Evolutionary conservation across 2,113 vertebrate genomes (phyloP), one percentile per base, ranked within the genome.

Genomic region (Gymnocephalus cernua): DNA sequence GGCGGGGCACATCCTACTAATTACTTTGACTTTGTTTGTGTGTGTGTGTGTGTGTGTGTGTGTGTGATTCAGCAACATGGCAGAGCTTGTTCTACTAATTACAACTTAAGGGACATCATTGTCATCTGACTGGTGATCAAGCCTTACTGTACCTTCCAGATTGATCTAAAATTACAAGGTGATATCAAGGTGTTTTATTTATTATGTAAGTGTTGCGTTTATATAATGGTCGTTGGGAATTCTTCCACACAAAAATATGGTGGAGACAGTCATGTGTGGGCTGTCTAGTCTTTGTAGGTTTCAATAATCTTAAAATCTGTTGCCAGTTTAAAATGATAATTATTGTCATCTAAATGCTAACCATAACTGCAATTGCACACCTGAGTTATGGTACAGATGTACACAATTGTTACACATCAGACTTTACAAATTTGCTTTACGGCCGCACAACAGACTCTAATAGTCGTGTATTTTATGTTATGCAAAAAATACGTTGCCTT

Each of bases 1-100:
- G 64, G 61, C 23, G 18, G 61, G 72, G n/a, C 66, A 64, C 56
- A 65, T 71, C 35, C 72, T 56, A 68, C 71, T 87, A 77, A 84
- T 80, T 80, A 72, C 71, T 72, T 2, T 50, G 21, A 6, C 32
- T 44, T 0, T 75, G 66, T 70, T 50, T 19, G 29, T 51, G 66
- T 29, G 47, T 16, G 57, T 61, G 18, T 61, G 29, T 61, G 58
- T 61, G 58, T 57, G 50, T 51, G 54, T 50, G 23, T 14, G 21
- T 51, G 66, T 12, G 47, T 16, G 45, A 48, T 54, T 50, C 27
- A 61, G 54, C 54, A 10, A 35, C 47, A 41, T 41, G 58, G 35
- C 15, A 4, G 65, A 66, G 38, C 23, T 54, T 74, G 50, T 75
- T 69, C 27, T 8, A 38, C 23, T 74, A 68, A 59, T 82, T 67